Percentiles rank a stretch among this genome's conserved stretches.
Conservation (phyloP, 2,888 invertebrate genomes). For the Hoplodrina blanda region DNA sequence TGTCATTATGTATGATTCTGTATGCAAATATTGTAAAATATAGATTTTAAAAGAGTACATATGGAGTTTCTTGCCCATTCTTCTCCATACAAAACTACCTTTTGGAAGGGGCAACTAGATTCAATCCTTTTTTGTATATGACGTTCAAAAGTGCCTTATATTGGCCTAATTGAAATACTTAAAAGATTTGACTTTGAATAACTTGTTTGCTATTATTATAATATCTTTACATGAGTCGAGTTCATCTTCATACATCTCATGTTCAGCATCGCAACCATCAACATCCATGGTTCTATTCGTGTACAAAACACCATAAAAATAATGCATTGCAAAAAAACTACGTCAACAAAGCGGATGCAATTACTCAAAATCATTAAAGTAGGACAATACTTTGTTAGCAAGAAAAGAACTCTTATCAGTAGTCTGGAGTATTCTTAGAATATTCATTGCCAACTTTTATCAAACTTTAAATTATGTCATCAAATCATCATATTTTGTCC, state of each 20-base stretch:
- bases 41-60: too few relatives aligned
- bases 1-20: too few relatives aligned
- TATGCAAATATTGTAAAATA: too few relatives aligned
- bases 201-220: too few relatives aligned
- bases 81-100: too few relatives aligned
- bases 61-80: too few relatives aligned
- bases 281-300: neutral
- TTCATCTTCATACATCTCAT: too few relatives aligned
- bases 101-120: too few relatives aligned
- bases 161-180: too few relatives aligned
- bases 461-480: slow-evolving; percentile 35
- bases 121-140: too few relatives aligned
- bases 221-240: neutral
- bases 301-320: neutral
- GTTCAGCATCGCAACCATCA: neutral
- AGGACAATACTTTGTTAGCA: neutral
- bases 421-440: slow-evolving; percentile 23
- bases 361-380: neutral
- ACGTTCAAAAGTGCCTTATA: too few relatives aligned
- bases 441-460: slow-evolving; percentile 12
- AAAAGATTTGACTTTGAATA: too few relatives aligned
- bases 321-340: neutral
- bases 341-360: neutral
- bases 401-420: slow-evolving; percentile 15
- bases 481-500: slow-evolving; percentile 1